phyloP scores from a whole-genome alignment of 2,888 invertebrate genomes.

The Amphipoea oculea region DNA sequence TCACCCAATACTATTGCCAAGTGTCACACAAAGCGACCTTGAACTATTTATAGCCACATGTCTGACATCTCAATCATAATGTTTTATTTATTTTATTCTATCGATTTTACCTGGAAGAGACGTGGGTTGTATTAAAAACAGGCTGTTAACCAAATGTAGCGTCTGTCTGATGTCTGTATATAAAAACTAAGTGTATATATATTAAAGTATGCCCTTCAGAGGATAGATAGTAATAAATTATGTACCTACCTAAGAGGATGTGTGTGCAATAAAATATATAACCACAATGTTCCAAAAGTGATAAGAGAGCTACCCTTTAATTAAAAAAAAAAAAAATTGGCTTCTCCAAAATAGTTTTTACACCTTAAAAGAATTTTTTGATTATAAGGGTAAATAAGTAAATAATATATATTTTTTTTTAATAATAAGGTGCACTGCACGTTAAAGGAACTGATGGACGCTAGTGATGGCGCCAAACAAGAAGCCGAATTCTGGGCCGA shows the following conservation, averaged over 20 bases:
- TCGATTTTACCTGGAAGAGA: constrained; percentile 28
- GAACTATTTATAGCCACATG: constrained; percentile 25
- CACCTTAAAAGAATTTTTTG: no score
- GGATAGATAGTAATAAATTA: constrained; percentile 18
- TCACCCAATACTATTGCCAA: neutral
- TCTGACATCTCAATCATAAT: constrained; percentile 23
- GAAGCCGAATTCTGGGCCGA: no score
- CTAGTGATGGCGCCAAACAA: no score
- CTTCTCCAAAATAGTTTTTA: no score
- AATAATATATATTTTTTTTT: no score
- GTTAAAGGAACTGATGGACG: no score
- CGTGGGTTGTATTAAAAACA: constrained; percentile 27
- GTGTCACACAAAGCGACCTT: constrained; percentile 13
- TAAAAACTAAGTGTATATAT: neutral
- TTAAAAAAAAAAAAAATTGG: no score
- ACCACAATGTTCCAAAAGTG: no score
- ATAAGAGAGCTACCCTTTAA: no score
- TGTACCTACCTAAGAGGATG: neutral
- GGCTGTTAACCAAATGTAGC: neutral
- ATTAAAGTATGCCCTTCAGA: neutral
- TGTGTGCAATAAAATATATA: no score
- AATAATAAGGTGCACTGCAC: no score
- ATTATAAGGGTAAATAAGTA: no score
- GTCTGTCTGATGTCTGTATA: constrained; percentile 11
- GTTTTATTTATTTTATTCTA: constrained; percentile 40